Evolutionary conservation across 2,113 vertebrate species (phyloP).

Genomic region (Rhinopomastus cyanomelas): DNA sequence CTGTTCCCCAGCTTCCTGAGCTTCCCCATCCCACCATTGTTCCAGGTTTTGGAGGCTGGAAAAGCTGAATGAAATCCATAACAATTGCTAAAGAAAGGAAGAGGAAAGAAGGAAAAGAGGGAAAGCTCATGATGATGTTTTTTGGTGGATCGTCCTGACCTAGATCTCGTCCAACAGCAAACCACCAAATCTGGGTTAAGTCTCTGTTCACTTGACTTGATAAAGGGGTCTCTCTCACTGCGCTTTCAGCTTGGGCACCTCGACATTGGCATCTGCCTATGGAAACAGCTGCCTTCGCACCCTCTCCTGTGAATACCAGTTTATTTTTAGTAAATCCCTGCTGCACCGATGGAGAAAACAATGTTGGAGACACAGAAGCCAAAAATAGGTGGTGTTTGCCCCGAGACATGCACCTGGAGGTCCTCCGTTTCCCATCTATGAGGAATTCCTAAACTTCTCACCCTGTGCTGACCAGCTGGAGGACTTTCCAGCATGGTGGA

Average conservation of each 20-base stretch:
- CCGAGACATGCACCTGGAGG: neutral
- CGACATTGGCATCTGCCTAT: neutral
- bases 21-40: neutral
- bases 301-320: neutral
- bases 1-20: neutral
- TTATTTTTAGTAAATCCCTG: slow-evolving; percentile 26
- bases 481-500: neutral
- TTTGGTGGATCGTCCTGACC: neutral
- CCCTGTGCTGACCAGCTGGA: neutral
- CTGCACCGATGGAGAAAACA: neutral
- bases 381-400: neutral
- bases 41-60: neutral
- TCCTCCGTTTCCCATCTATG: neutral
- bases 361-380: neutral
- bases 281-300: neutral
- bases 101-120: neutral
- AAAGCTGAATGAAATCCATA: neutral
- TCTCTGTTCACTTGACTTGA: neutral
- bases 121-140: neutral
- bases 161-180: neutral
- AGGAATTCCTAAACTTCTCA: neutral
- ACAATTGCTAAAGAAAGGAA: neutral
- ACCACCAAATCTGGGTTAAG: neutral
- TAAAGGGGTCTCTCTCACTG: accelerated
- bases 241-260: neutral